A percentile compares a stretch with the other conserved stretches of the same genome.
These are phyloP conservation scores for Corythoichthys intestinalis DNA, from an alignment of 2,113 vertebrate genomes.

Conservation along the genomic window DNA sequence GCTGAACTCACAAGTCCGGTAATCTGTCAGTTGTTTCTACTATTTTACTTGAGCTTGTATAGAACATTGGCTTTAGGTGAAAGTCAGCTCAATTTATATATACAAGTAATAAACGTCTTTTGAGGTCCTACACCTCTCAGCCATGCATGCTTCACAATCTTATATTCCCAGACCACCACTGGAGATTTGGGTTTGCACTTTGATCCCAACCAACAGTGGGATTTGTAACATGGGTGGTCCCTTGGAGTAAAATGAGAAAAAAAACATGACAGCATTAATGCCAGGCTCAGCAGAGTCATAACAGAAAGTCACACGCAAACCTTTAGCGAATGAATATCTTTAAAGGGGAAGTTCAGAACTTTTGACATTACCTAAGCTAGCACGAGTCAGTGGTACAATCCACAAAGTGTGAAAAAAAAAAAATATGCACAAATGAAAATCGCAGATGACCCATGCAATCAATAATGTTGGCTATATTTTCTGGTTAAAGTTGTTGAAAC, in stretches of 20 bases:
- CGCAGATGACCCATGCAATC: no score
- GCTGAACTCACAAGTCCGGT: background rate
- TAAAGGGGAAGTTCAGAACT: no score
- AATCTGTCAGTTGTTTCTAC: background rate
- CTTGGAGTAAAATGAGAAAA: conserved; percentile 17
- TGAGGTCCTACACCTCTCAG: background rate
- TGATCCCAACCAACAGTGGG: conserved; percentile 37
- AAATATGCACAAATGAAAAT: no score
- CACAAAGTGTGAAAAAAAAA: no score
- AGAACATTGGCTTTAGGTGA: background rate
- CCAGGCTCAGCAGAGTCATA: conserved; percentile 10
- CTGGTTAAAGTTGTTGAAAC: no score
- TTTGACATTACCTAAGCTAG: no score
- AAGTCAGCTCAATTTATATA: background rate
- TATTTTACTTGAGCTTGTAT: background rate
- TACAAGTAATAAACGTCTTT: conserved; percentile 6
- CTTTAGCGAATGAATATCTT: background rate
- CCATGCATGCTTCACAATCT: conserved; percentile 16
- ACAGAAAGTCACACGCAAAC: conserved; percentile 16
- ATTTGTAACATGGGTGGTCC: conserved; percentile 57
- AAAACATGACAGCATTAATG: conserved; percentile 27
- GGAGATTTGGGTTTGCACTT: conserved; percentile 14
- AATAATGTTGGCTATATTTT: no score
- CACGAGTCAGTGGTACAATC: no score
- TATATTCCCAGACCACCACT: conserved; percentile 31